Evolutionary conservation across 2,113 vertebrate genomes (phyloP).

Genomic region (Bos javanicus): DNA sequence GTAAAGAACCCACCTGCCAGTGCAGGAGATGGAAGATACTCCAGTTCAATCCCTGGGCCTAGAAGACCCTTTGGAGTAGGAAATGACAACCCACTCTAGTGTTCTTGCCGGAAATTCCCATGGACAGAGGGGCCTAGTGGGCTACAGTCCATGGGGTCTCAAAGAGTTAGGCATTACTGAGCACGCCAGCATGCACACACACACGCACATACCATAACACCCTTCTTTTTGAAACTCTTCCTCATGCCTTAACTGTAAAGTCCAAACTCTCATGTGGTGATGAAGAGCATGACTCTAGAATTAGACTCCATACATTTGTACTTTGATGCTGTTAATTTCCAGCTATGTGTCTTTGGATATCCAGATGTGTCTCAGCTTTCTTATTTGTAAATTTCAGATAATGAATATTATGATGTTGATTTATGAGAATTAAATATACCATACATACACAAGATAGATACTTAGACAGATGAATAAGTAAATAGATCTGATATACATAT

Average conservation of each 20-base stretch:
- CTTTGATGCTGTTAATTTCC: not conserved
- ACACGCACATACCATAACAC: not conserved
- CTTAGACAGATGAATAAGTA: not conserved
- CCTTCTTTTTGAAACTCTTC: not conserved
- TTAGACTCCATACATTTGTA: not conserved
- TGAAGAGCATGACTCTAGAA: not conserved
- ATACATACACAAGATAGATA: not conserved
- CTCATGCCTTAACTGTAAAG: not conserved
- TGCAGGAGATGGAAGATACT: not conserved
- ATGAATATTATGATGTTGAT: not conserved
- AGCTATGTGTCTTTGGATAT: not conserved
- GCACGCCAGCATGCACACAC: not conserved
- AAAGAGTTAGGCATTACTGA: not conserved
- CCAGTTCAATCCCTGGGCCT: not conserved
- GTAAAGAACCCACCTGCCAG: not conserved
- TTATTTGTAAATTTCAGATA: not conserved
- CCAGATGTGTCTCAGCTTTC: not conserved
- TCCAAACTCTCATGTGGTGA: not conserved
- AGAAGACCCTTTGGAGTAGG: not conserved
- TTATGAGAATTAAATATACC: constrained; percentile 1
- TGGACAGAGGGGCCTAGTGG: not conserved
- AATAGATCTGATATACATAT: not conserved
- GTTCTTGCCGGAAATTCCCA: not conserved
- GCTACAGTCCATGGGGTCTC: not conserved
- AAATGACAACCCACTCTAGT: not conserved